Percentiles rank a stretch among this genome's conserved stretches.
Evolutionary conservation across 2,888 invertebrate species (phyloP).

Genomic region (Ecliptopera silaceata): DNA sequence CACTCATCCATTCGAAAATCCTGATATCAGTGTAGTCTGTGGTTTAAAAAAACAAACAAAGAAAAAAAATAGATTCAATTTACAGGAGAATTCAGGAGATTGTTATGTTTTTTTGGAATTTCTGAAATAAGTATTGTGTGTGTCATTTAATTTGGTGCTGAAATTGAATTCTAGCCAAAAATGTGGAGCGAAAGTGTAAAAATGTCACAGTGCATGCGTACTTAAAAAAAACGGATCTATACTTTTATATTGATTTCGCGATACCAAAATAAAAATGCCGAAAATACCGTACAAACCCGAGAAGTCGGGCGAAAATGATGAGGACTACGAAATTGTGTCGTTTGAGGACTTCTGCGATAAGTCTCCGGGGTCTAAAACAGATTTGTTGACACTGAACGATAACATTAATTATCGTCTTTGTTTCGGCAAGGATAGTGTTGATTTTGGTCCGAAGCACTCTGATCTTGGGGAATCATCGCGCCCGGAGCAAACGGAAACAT

Average conservation of each 20-base stretch:
- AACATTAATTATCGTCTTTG: slow-evolving; percentile 79
- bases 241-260: too few relatives aligned
- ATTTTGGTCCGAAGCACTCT: slow-evolving; percentile 53
- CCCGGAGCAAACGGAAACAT: slow-evolving; percentile 68
- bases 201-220: too few relatives aligned
- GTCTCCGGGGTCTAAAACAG: slow-evolving; percentile 75
- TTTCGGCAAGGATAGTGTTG: slow-evolving; percentile 58
- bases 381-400: slow-evolving; percentile 80
- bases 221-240: too few relatives aligned
- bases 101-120: too few relatives aligned
- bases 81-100: too few relatives aligned
- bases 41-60: too few relatives aligned
- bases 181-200: too few relatives aligned
- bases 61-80: too few relatives aligned
- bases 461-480: slow-evolving; percentile 67
- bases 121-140: too few relatives aligned
- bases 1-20: too few relatives aligned
- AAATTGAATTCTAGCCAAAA: slow-evolving; percentile 34
- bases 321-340: slow-evolving; percentile 81
- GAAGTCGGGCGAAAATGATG: slow-evolving; percentile 65
- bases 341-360: slow-evolving; percentile 85
- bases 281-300: slow-evolving; percentile 76
- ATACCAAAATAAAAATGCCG: slow-evolving; percentile 71
- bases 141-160: slow-evolving; percentile 8
- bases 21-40: too few relatives aligned